phyloP scores from a whole-genome alignment of 2,113 vertebrate species.

The Nyctibius bracteatus region DNA sequence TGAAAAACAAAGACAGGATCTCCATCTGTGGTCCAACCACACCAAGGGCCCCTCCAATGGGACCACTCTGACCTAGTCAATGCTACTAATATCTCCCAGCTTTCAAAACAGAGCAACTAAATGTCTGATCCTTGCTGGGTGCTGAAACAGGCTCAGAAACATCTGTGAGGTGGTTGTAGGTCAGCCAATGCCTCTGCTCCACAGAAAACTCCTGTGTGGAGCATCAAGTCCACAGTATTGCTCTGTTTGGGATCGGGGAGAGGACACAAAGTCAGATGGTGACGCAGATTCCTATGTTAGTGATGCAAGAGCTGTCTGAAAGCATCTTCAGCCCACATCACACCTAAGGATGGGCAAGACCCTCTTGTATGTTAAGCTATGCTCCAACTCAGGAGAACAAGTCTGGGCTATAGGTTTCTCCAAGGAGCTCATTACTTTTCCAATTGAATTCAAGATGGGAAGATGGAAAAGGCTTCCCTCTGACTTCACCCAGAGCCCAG shows the following conservation, averaged over 20 bases:
- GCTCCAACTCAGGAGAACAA: not conserved
- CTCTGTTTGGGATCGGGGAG: not conserved
- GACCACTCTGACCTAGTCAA: not conserved
- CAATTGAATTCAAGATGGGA: not conserved
- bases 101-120: not conserved
- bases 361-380: not conserved
- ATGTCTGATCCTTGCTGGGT: not conserved
- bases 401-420: not conserved
- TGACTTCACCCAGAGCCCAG: not conserved
- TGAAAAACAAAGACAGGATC: not conserved
- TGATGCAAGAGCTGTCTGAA: not conserved
- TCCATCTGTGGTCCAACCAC: not conserved
- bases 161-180: not conserved
- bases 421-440: not conserved
- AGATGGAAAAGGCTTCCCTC: not conserved
- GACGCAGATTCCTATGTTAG: not conserved
- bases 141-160: not conserved
- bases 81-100: rapidly evolving
- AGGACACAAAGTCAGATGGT: not conserved
- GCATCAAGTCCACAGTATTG: not conserved
- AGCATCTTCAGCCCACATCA: not conserved
- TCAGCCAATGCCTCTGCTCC: not conserved
- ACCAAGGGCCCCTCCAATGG: not conserved
- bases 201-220: not conserved
- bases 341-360: not conserved